Evolutionary conservation across 2,888 invertebrate genomes (phyloP).

Genomic region (Hanleya hanleyi): DNA sequence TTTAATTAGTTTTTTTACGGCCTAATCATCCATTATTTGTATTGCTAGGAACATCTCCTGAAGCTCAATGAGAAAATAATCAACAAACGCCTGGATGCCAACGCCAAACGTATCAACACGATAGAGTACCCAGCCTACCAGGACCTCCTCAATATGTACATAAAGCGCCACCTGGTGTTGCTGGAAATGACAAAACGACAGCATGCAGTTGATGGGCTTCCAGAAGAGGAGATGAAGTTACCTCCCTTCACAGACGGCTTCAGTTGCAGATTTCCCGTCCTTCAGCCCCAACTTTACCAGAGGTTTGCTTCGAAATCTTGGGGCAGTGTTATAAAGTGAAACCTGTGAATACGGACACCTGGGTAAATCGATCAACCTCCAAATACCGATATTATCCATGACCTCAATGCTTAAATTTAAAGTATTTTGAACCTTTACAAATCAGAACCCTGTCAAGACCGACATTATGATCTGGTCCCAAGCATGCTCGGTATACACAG

Average conservation of each 20-base stretch:
- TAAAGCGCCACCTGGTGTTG: constrained; percentile 55
- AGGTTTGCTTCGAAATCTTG: constrained; percentile 51
- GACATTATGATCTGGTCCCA: no score
- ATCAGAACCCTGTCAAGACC: no score
- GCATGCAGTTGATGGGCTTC: not conserved
- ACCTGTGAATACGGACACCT: no score
- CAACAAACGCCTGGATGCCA: constrained; percentile 61
- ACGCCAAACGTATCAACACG: constrained; percentile 67
- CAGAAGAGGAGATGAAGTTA: not conserved
- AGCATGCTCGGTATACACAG: no score
- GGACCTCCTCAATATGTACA: constrained; percentile 61
- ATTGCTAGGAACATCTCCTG: constrained; percentile 61
- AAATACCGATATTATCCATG: no score
- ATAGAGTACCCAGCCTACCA: constrained; percentile 69
- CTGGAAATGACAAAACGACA: not conserved
- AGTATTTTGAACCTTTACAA: no score
- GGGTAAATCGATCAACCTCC: no score
- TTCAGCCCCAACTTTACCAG: constrained; percentile 49
- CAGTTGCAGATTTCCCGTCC: constrained; percentile 53
- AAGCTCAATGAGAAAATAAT: constrained; percentile 64
- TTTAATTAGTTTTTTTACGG: no score
- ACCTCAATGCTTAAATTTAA: no score
- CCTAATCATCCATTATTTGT: no score
- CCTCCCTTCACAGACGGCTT: not conserved
- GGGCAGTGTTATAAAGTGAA: no score